Base-by-base conservation (phyloP, 35 echinoderm and acorn worm species). In the Stichopus chloronotus region DNA sequence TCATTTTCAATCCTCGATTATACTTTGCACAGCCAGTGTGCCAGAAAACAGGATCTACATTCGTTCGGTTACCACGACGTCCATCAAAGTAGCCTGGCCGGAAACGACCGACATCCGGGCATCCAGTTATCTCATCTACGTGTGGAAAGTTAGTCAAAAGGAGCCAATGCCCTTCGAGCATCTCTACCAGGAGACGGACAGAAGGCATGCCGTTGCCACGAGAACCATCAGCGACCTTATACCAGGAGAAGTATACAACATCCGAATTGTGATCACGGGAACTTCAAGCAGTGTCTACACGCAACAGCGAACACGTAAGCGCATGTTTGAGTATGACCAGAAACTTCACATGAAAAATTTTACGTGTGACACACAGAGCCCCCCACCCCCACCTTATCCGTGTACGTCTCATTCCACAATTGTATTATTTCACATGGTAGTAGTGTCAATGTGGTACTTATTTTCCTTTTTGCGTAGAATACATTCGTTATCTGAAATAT, bases 41-140 rank as follows among this genome's bases (percentile, higher is more conserved):
- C 95, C 95, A 30, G 89, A 94, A 54, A 79, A 92, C 52, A 55
- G 91, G 5, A 96, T 96, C 2, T 96, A 94, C 78, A 55, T 96
- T 14, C 88, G 93, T 20, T 69, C 91, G 16, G 91, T 83, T 19
- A 88, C 95, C 9, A 92, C 65, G 4, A 92, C 88, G 9, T 87
- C 86, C n/a, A 91, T 96, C 9, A 90, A 92, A 53, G 61, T 96
- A 69, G 91, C 89, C 6, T 96, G 95, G 95, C 93, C 95, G 10
- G 91, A 96, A 74, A 92, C 81, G 11, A 88, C 86, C 6, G 91
- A 96, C 25, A 77, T 22, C 52, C 78, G 86, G 19, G 95, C 93
- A 57, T 96, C 95, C 54, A 96, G 95, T 23, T 96, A 96, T 56
- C 90, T 96, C 23, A 94, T 96, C 58, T 96, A 96, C 72, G 74